These are phyloP conservation scores for Meandrusa payeni DNA, from an alignment of 2,888 invertebrate species.

Conservation along the genomic window DNA sequence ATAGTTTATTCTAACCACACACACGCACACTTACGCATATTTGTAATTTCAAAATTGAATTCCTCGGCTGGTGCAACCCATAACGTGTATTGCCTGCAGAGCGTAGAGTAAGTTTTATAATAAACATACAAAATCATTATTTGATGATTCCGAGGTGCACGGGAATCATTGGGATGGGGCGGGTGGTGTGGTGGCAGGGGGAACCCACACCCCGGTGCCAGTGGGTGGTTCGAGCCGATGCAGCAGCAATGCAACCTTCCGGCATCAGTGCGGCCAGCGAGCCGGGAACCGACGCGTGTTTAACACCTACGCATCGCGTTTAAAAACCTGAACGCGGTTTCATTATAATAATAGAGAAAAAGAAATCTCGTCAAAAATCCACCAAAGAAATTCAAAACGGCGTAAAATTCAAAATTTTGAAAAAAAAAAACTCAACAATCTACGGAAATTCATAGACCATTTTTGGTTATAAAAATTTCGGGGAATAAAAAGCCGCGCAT, in stretches of 20 bases:
- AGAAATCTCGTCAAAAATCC: constrained; percentile 42
- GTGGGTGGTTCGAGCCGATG: constrained; percentile 42
- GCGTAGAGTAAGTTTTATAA: constrained; percentile 59
- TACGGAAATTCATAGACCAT: constrained; percentile 61
- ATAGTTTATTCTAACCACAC: constrained; percentile 62
- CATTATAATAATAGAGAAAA: too few relatives aligned
- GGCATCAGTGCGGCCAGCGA: constrained; percentile 77
- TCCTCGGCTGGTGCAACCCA: constrained; percentile 32
- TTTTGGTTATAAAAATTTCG: constrained; percentile 58
- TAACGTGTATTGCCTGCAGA: constrained; percentile 26
- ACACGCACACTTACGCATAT: constrained; percentile 40
- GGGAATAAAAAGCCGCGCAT: constrained; percentile 62
- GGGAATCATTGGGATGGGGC: constrained; percentile 63
- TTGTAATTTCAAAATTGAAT: constrained; percentile 41
- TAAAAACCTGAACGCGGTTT: constrained; percentile 53
- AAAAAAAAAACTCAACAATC: constrained; percentile 40
- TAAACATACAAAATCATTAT: constrained; percentile 78
- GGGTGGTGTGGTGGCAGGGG: constrained; percentile 39
- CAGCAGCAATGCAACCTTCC: constrained; percentile 66
- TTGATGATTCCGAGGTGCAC: constrained; percentile 75
- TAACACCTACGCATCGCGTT: constrained; percentile 77
- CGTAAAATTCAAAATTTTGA: constrained; percentile 39
- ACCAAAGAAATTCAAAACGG: constrained; percentile 47
- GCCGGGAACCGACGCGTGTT: constrained; percentile 74
- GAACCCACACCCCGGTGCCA: constrained; percentile 49